phyloP scores from a whole-genome alignment of 1,140 invertebrate species.

The Drosophila sturtevanti region DNA sequence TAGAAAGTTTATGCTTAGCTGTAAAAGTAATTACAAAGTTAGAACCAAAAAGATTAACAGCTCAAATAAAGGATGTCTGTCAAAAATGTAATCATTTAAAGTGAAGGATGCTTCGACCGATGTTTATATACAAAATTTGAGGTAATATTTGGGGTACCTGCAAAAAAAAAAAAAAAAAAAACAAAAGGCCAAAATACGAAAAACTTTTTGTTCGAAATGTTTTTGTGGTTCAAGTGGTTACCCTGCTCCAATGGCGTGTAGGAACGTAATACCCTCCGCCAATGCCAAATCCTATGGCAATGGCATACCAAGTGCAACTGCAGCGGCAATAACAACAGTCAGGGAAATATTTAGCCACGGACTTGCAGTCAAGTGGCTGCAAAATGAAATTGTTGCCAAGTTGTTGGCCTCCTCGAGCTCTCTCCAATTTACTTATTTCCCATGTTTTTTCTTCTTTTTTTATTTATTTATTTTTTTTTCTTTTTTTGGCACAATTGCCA shows the following conservation, averaged over 20 bases:
- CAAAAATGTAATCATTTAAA: constrained; percentile 22
- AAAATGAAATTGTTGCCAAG: constrained; percentile 73
- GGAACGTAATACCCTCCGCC: constrained; percentile 34
- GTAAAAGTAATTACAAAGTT: constrained; percentile 75
- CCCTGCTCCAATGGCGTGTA: constrained; percentile 4
- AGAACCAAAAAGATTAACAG: constrained; percentile 62
- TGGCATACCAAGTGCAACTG: constrained; percentile 54
- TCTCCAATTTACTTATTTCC: constrained; percentile 19
- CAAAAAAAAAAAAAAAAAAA: too few relatives aligned
- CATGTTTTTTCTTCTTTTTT: neutral
- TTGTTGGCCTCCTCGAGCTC: constrained; percentile 31
- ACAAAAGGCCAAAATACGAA: constrained; percentile 13
- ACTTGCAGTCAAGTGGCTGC: constrained; percentile 49
- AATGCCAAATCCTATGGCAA: constrained; percentile 32
- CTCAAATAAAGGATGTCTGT: constrained; percentile 17
- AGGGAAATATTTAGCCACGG: constrained; percentile 23
- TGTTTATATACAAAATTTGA: constrained; percentile 59
- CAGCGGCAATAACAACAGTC: constrained; percentile 21
- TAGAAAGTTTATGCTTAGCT: constrained; percentile 49
- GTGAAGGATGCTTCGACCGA: constrained; percentile 11
- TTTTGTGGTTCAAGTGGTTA: constrained; percentile 62
- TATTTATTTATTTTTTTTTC: too few relatives aligned
- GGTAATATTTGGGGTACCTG: constrained; percentile 53
- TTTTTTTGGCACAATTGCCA: constrained; percentile 40
- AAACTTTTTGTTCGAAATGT: constrained; percentile 56